Evolutionary conservation across 2,113 vertebrate genomes (phyloP), one percentile per base, ranked within the genome.

Genomic region (Lepus americanus): DNA sequence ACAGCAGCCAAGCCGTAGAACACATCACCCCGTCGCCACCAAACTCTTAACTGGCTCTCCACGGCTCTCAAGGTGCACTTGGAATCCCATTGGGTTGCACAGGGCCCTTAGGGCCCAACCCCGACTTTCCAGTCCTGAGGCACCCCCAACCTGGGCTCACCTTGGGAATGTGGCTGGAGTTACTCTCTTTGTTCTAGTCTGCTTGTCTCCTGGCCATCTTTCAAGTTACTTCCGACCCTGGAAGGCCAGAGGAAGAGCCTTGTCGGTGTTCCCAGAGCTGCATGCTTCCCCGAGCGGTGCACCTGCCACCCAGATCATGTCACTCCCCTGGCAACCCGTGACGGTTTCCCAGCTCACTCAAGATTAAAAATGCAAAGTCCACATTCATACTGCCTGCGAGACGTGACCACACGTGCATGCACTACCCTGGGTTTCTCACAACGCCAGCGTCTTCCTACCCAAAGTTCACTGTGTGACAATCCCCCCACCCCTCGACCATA

Each of bases 131-230:
- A 31, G 13, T 72, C n/a, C 55, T 5, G 20, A 20, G 33, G 22
- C 67, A 31, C 13, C 51, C 33, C 20, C 19, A 0, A 5, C 44
- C 23, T 14, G 53, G 36, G 78, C 59, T 83, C 59, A 67, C 51
- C 39, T 79, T 64, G 20, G 59, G 87, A 36, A 33, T 66, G 44
- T 20, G 3, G 76, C 49, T 81, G 7, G 49, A 81, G 29, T 55
- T 64, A 6, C 39, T 64, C 29, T 63, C 53, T 79, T 66, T 67
- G 63, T 31, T 87, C 78, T 59, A 44, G 39, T 78, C 78, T 53
- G n/a, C 51, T 88, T 49, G 49, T 29, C 49, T 92, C 63, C 44
- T 79, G 94, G 93, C 39, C 39, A 7, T 82, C 49, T 89, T 78
- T 87, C 64, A 79, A 79, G 89, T 55, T 49, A 66, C 13, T 36